These are phyloP conservation scores for Paedocypris sp. DNA, from an alignment of 2,113 vertebrate genomes.

Conservation along the genomic window DNA sequence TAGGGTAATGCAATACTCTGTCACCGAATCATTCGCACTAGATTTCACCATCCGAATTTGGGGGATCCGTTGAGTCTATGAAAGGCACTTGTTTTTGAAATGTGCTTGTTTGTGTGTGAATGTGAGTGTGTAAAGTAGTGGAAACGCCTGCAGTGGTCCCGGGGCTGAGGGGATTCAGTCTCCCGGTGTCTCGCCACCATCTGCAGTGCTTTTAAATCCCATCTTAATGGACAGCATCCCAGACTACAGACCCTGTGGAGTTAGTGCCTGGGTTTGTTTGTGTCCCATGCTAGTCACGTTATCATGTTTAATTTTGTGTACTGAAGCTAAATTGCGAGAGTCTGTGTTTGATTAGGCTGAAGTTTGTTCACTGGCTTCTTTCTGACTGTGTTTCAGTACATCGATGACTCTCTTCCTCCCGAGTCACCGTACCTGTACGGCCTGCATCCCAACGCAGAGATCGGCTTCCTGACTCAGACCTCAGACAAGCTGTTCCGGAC, in stretches of 20 bases:
- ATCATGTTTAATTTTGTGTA: not conserved
- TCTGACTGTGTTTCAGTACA: constrained; percentile 63
- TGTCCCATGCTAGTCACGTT: too few relatives aligned
- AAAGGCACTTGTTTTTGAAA: too few relatives aligned
- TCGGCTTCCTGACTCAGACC: constrained; percentile 82
- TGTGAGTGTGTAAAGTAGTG: not conserved
- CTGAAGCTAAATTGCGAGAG: too few relatives aligned
- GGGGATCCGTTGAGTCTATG: too few relatives aligned
- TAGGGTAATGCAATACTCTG: too few relatives aligned
- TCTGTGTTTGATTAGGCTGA: too few relatives aligned
- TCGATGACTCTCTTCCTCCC: constrained; percentile 70
- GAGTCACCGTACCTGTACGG: constrained; percentile 89
- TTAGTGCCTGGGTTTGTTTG: not conserved
- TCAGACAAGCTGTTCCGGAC: constrained; percentile 81
- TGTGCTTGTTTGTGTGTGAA: not conserved
- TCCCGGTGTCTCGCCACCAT: not conserved
- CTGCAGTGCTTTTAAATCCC: not conserved
- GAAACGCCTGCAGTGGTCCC: constrained; percentile 18
- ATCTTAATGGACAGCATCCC: not conserved
- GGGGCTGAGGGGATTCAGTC: not conserved
- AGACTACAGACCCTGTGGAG: not conserved
- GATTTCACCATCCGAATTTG: too few relatives aligned
- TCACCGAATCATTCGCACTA: too few relatives aligned
- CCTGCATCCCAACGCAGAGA: constrained; percentile 92
- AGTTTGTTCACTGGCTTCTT: not conserved